Evolutionary conservation across 2,888 invertebrate species (phyloP), one percentile per base, ranked within the genome.

Genomic region (Drosophila neotestacea): DNA sequence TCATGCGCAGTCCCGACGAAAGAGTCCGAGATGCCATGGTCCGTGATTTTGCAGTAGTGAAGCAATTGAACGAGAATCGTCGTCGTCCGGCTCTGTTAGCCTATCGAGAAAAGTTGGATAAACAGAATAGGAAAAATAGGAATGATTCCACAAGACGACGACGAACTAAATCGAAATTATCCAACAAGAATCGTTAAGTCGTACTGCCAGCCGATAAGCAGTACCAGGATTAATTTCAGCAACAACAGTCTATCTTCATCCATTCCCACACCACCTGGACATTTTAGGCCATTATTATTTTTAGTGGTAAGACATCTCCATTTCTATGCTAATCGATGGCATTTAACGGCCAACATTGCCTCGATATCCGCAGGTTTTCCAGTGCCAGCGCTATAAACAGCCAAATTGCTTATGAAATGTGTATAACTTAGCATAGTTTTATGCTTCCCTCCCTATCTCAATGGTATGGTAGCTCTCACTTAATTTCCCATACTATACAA

Each of bases 1-100:
- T 80, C 16, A 66, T 75, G 73, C 84, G 84, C 22, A 71, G 82
- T 22, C 85, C 84, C 1, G 85, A 85, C 16, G 67, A 84, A 7
- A 41, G 77, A 0, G 68, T 70, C 0, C 70, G 79, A 1, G 65
- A 81, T n/a, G 55, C 77, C 0, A 48, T 74, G 61, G 51, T 62
- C 0, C 66, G 41, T 2, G 82, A 78, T 4, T 73, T 66, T 78
- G 76, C 72, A 13, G 22, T n/a, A 28, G 44, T 70, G 0, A 27
- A 80, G 1, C 70, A 65, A 1, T 3, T 28, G 0, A 38, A 52
- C 0, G 50, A 39, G 6, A 47, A 4, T 1, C 39, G 6, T 4
- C 55, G 60, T 5, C 76, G 48, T 0, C 32, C 48, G 54, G 27
- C 28, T 0, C 5, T 16, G 4, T 0, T 47, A 10, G 13, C 13